Percentiles rank a stretch among this genome's conserved stretches.
Conservation (phyloP, 2,113 vertebrate genomes). For the Melanerpes aurifrons region DNA sequence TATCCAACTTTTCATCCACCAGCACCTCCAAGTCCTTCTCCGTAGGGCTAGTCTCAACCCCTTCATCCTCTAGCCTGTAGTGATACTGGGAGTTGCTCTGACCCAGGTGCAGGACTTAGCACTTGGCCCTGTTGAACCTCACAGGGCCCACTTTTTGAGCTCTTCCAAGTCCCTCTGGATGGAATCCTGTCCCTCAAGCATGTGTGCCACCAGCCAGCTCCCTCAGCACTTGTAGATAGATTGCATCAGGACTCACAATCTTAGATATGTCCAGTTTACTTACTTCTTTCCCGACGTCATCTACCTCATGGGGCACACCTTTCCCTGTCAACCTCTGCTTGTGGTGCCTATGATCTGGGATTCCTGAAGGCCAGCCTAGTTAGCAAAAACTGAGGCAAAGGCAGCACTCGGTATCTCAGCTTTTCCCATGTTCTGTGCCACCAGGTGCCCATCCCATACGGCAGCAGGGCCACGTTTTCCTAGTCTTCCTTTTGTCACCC, state of each 20-base stretch:
- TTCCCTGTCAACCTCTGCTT: not conserved
- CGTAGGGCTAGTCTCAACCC: not conserved
- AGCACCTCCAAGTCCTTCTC: not conserved
- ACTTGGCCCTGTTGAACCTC: not conserved
- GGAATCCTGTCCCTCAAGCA: not conserved
- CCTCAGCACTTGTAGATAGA: not conserved
- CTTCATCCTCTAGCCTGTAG: not conserved
- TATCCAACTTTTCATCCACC: not conserved
- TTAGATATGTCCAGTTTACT: not conserved
- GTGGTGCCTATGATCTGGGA: not conserved
- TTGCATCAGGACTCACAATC: not conserved
- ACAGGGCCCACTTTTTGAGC: not conserved
- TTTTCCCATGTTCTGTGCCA: not conserved
- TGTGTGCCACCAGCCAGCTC: not conserved
- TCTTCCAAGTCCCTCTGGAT: not conserved
- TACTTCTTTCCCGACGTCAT: not conserved
- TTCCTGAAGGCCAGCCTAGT: not conserved
- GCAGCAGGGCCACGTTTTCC: not conserved
- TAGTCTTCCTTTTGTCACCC: not conserved
- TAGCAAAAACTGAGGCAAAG: not conserved
- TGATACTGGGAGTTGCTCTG: not conserved
- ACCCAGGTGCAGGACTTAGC: not conserved
- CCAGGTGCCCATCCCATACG: not conserved
- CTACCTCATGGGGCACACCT: not conserved
- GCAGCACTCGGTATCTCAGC: not conserved